Percentiles rank a stretch among this genome's conserved stretches.
Evolutionary conservation across 2,797 vertebrate species (phyloP).

Genomic region (Tarsius wallacei): DNA sequence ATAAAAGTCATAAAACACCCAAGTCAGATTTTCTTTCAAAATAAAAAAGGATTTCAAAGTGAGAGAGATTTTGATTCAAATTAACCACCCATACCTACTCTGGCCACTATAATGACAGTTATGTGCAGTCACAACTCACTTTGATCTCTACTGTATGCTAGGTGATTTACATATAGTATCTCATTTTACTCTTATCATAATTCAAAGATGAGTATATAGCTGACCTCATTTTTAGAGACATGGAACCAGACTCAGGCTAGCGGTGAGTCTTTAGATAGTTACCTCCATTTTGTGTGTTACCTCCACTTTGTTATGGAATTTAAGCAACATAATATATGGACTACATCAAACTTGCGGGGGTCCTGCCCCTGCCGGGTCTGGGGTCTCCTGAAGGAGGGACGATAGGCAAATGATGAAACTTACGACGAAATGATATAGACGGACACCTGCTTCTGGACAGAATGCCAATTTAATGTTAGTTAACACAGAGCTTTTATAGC

Average conservation of each 20-base stretch:
- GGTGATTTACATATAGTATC: background rate
- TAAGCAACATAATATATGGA: background rate
- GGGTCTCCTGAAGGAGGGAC: too few relatives aligned
- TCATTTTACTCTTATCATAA: background rate
- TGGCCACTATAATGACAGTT: background rate
- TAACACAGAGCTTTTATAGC: too few relatives aligned
- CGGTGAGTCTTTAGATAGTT: background rate
- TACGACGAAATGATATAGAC: too few relatives aligned
- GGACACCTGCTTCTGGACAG: too few relatives aligned
- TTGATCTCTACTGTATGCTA: background rate
- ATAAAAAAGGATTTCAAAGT: background rate
- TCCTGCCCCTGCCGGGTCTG: too few relatives aligned
- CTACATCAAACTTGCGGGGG: too few relatives aligned
- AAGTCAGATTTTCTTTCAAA: slow-evolving; percentile 51
- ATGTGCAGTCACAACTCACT: background rate
- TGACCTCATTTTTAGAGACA: background rate
- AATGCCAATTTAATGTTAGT: too few relatives aligned
- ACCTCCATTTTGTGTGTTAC: background rate
- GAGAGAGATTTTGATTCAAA: background rate
- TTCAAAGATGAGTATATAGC: background rate
- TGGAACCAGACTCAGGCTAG: background rate
- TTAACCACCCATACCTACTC: background rate
- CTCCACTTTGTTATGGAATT: background rate
- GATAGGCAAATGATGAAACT: too few relatives aligned
- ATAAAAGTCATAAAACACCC: background rate